Evolutionary conservation across 2,888 invertebrate genomes (phyloP).

Genomic region (Tipula vernalis): DNA sequence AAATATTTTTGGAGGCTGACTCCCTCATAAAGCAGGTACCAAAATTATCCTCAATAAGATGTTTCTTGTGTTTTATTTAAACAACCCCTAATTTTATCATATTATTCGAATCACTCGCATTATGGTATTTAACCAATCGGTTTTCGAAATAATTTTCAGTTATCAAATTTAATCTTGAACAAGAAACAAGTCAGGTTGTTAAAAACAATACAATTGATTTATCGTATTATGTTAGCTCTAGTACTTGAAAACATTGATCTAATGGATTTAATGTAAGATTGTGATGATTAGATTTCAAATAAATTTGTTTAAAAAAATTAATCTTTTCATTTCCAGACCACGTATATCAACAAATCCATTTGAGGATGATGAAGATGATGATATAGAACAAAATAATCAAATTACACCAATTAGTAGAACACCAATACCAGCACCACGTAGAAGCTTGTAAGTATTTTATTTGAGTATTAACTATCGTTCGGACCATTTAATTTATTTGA

Average conservation of each 20-base stretch:
- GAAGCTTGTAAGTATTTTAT: constrained; percentile 25
- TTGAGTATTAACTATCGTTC: background rate
- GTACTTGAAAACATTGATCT: background rate
- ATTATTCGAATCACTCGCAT: background rate
- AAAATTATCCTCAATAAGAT: background rate
- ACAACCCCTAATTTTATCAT: background rate
- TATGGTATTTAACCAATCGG: background rate
- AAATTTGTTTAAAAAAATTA: too few relatives aligned
- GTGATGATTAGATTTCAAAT: too few relatives aligned
- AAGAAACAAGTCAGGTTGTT: background rate
- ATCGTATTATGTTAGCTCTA: background rate
- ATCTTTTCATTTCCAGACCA: background rate
- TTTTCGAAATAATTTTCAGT: background rate
- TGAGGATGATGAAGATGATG: constrained; percentile 54
- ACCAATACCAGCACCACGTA: constrained; percentile 31
- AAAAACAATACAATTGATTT: background rate
- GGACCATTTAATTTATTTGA: background rate
- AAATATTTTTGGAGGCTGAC: background rate
- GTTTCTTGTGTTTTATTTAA: background rate
- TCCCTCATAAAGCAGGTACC: background rate
- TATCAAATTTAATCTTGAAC: background rate
- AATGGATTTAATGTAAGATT: background rate
- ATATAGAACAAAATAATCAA: constrained; percentile 39
- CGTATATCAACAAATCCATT: constrained; percentile 56
- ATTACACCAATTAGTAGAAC: constrained; percentile 24